A percentile compares a stretch with the other conserved stretches of the same genome.
phyloP scores from a whole-genome alignment of 1,140 invertebrate species.

The Saccostrea glomerata region DNA sequence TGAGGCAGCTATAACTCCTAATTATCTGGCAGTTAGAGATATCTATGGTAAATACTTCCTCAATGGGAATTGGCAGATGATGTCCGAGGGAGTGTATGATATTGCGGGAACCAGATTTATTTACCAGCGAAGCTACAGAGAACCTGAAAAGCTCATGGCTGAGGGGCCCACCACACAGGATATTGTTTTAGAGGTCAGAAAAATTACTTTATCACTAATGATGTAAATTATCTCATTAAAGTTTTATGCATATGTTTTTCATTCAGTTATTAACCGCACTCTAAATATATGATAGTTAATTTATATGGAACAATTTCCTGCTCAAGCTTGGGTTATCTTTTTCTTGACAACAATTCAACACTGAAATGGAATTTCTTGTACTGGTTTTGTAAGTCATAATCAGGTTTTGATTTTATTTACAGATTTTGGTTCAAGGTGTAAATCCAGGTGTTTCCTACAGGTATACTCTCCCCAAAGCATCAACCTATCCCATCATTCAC shows the following conservation, averaged over 20 bases:
- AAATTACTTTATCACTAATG: neutral
- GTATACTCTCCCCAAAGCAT: slow-evolving; percentile 61
- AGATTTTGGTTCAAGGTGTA: slow-evolving; percentile 62
- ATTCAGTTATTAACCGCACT: too few relatives aligned
- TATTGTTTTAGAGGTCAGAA: slow-evolving; percentile 81
- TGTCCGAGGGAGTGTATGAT: slow-evolving; percentile 62
- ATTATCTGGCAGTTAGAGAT: slow-evolving; percentile 64
- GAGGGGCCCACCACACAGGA: slow-evolving; percentile 82
- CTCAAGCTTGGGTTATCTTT: too few relatives aligned
- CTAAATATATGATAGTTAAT: too few relatives aligned
- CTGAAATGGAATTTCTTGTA: too few relatives aligned
- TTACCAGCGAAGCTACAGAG: slow-evolving; percentile 77
- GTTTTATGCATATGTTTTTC: too few relatives aligned
- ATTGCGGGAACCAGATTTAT: slow-evolving; percentile 77
- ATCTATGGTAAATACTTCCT: slow-evolving; percentile 69
- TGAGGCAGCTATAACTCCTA: slow-evolving; percentile 55
- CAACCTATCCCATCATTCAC: slow-evolving; percentile 34
- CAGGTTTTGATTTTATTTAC: slow-evolving; percentile 14
- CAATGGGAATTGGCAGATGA: slow-evolving; percentile 69
- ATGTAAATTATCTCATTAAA: too few relatives aligned
- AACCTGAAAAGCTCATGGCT: slow-evolving; percentile 80
- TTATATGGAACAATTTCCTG: too few relatives aligned
- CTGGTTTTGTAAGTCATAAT: too few relatives aligned
- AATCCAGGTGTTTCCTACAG: slow-evolving; percentile 65
- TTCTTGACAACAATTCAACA: too few relatives aligned